phyloP scores from a whole-genome alignment of 2,888 invertebrate genomes.

The Lepidonotus clava region DNA sequence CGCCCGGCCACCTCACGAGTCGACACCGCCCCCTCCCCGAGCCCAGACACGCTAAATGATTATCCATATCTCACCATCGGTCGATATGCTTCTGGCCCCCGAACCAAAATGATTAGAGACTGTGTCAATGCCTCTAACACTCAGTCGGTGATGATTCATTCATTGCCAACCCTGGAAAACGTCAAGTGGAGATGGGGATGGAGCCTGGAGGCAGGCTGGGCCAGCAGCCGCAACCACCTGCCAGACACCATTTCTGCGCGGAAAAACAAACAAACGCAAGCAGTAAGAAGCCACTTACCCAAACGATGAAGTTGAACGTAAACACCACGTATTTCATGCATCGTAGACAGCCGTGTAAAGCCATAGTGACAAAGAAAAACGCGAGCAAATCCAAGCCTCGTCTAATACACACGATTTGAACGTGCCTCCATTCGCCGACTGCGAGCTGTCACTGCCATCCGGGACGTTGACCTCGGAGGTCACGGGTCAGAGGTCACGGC shows the following conservation, averaged over 20 bases:
- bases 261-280: not conserved
- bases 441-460: constrained; percentile 41
- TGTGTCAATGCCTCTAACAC: too few species aligned
- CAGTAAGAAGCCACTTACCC: constrained; percentile 56
- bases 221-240: not conserved
- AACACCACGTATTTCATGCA: constrained; percentile 60
- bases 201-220: not conserved
- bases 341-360: constrained; percentile 60
- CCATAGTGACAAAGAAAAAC: constrained; percentile 54
- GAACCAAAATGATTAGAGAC: too few species aligned
- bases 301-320: constrained; percentile 61
- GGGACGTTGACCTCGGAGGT: constrained; percentile 28
- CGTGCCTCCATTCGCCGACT: constrained; percentile 46
- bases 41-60: not conserved
- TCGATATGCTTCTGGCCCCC: not conserved
- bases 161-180: not conserved
- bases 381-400: not conserved
- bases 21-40: not conserved
- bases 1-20: not conserved
- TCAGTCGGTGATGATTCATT: not conserved
- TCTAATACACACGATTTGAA: not conserved
- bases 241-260: not conserved
- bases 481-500: constrained; percentile 15
- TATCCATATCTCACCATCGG: constrained; percentile 17
- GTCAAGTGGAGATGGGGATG: not conserved